Evolutionary conservation across 1,140 invertebrate species (phyloP), one percentile per base, ranked within the genome.

Genomic region (Pseudomyrmex dendroicus): DNA sequence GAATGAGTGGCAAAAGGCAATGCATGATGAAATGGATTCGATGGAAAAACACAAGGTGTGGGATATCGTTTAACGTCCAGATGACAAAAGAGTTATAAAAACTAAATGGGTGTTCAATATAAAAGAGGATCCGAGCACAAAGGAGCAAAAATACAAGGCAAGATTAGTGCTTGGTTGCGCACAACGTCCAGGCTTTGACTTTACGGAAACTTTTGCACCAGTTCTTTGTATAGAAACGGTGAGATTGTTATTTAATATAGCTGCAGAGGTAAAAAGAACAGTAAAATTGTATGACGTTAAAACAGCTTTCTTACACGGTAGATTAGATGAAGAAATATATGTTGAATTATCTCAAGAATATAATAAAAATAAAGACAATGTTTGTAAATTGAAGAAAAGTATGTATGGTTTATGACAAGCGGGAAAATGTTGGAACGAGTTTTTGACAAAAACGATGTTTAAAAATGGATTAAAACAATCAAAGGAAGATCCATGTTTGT

Each of bases 191-290:
- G 84, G 78, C 1, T 17, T 57, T 7, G 80, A 85, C 12, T 85
- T 70, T 22, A 12, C 0, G 0, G 73, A 83, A 73, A 76, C 84
- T 1, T 85, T 83, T 63, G 59, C 72, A 1, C 80, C 84, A 0
- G 35, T 70, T 0, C 9, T 74, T 0, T 1, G 78, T 12, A n/a
- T 10, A 0, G 84, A 77, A 9, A 63, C 84, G 0, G 10, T 83
- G 0, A 76, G 57, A 59, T 0, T 35, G 5, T 17, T 85, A 5
- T 35, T 85, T 1, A 82, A 62, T 35, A 63, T 82, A 1, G 15
- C n/a, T 8, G 84, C 63, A 0, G 10, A 82, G 46, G 20, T 17
- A 2, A n/a, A 5, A 1, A 61, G 22, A n/a, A 67, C 15, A 1
- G 5, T 76, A 1, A 74, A 76, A 2, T 1, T 17, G 1, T 82